Percentiles rank a stretch among this genome's conserved stretches.
These are phyloP conservation scores for Paratrypauchen microcephalus DNA, from an alignment of 2,797 vertebrate genomes.

Conservation along the genomic window DNA sequence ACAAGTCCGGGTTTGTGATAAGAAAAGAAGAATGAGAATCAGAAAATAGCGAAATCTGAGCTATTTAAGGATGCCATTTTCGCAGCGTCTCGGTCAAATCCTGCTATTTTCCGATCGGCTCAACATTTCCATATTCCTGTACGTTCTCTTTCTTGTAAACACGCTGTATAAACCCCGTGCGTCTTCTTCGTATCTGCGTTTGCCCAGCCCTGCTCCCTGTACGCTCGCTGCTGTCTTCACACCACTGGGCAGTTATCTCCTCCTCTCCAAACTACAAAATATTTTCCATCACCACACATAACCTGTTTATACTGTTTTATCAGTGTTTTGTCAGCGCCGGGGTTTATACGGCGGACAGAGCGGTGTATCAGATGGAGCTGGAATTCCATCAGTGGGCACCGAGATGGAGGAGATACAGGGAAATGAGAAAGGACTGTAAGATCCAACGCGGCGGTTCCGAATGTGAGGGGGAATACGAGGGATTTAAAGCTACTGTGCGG, in stretches of 20 bases:
- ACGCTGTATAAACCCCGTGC: background rate
- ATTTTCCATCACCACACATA: constrained; percentile 13
- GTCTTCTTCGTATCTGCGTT: background rate
- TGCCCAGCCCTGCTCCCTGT: background rate
- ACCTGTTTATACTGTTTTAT: constrained; percentile 28
- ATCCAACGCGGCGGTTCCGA: no score
- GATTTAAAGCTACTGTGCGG: background rate
- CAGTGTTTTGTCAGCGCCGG: constrained; percentile 28
- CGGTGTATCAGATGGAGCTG: background rate
- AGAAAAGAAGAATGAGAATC: no score
- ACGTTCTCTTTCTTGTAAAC: no score
- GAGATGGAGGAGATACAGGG: background rate
- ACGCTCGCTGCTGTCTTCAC: background rate
- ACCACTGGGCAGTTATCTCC: background rate
- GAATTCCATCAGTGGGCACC: constrained; percentile 19
- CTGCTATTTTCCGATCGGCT: no score
- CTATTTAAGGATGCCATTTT: no score
- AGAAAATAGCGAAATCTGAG: no score
- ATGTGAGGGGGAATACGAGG: background rate
- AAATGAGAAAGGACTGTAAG: background rate
- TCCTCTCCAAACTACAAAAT: constrained; percentile 21
- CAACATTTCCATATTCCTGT: no score
- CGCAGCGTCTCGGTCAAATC: no score
- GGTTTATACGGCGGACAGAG: constrained; percentile 5
- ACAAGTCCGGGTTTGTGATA: no score